Evolutionary conservation across 1,140 invertebrate genomes (phyloP), one percentile per base, ranked within the genome.

Genomic region (Drosophila baimaii): DNA sequence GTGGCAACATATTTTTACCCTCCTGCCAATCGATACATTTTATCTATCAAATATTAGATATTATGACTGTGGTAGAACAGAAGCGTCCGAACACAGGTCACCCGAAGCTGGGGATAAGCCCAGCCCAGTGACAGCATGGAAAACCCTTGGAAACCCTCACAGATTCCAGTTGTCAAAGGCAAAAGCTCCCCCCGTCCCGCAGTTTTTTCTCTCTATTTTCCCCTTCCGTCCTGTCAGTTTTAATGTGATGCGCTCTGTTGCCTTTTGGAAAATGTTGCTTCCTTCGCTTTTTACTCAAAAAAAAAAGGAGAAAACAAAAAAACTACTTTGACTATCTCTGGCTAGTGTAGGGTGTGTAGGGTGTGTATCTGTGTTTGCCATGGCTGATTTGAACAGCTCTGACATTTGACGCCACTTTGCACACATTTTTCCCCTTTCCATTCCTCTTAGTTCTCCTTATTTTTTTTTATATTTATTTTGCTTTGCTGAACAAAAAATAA

Each of bases 351-450:
- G 47, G 27, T 47, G 21, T 41, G 41, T 21, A 54, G 55, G 23
- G 46, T 61, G 23, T 52, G 29, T 44, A 39, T 65, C 13, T 70
- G 56, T 70, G 51, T 83, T 73, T 73, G 49, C 52, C 57, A 81
- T 78, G 77, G 69, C 82, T 85, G 82, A 85, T 77, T 83, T 86
- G 70, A 85, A 64, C 82, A 81, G 70, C 75, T 71, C 77, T 89
- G 83, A 89, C 84, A 89, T 89, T 88, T 86, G 84, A 89, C 76
- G 84, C 84, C 84, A 89, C 79, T 82, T 88, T 82, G 65, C 78
- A 51, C 62, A 66, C 43, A 58, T 51, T 66, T 69, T 37, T 39
- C 59, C 46, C 65, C 65, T 17, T 58, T 27, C 27, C 54, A 64
- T 19, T 59, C 29, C 62, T 15, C 37, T 8, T 13, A 63, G 39